Percentiles rank a stretch among this genome's conserved stretches.
phyloP scores from a whole-genome alignment of 2,797 vertebrate genomes.

The Propithecus perrieri region DNA sequence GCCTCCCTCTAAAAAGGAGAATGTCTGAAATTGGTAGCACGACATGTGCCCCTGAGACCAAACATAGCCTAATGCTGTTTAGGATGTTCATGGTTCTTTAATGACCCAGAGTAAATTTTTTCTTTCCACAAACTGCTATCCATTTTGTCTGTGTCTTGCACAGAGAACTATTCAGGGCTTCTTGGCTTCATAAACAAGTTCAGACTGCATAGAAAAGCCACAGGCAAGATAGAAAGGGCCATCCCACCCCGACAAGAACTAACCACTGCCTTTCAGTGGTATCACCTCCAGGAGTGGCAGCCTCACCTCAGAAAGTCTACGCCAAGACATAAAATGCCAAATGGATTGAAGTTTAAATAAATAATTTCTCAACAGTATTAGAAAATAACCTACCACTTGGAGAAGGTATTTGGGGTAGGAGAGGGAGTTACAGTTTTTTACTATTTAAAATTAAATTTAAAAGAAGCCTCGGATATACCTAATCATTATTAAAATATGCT shows the following conservation, averaged over 20 bases:
- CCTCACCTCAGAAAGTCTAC: not conserved
- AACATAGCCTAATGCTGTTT: not conserved
- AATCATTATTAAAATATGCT: not conserved
- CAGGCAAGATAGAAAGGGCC: not conserved
- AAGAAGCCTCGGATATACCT: slow-evolving; percentile 38
- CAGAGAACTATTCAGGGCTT: not conserved
- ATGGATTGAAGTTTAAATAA: not conserved
- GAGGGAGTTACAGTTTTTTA: slow-evolving; percentile 27
- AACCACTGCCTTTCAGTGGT: not conserved
- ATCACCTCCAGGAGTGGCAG: not conserved
- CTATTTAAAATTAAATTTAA: slow-evolving; percentile 75
- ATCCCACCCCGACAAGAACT: not conserved
- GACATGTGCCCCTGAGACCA: slow-evolving; percentile 53
- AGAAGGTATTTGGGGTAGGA: not conserved
- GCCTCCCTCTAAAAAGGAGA: slow-evolving; percentile 75
- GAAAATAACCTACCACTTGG: not conserved
- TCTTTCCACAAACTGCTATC: not conserved
- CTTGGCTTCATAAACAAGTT: not conserved
- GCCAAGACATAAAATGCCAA: not conserved
- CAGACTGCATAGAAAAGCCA: not conserved
- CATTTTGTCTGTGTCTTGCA: slow-evolving; percentile 19
- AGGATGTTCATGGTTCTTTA: not conserved
- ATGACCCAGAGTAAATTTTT: not conserved
- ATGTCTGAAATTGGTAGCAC: slow-evolving; percentile 75
- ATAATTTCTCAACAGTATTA: slow-evolving; percentile 16